Evolutionary conservation across 2,797 vertebrate species (phyloP).

Genomic region (Tadarida brasiliensis): DNA sequence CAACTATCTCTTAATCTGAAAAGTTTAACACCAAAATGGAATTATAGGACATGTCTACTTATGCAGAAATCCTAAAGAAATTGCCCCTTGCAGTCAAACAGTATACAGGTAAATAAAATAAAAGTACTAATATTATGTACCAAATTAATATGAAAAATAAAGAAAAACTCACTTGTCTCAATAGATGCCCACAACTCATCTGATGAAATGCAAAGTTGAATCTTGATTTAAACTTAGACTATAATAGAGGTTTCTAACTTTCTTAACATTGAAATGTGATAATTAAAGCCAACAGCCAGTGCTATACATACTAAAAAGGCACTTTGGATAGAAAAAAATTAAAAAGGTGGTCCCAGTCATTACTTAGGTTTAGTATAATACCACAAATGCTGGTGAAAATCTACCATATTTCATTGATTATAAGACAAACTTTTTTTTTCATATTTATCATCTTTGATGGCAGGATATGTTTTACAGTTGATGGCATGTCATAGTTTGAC

Average conservation of each 20-base stretch:
- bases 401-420: neutral
- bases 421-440: neutral
- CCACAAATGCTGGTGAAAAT: neutral
- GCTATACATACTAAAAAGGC: neutral
- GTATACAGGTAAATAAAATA: neutral
- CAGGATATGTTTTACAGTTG: neutral
- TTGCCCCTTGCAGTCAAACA: neutral
- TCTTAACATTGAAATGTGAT: neutral
- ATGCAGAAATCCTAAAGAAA: neutral
- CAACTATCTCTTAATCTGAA: neutral
- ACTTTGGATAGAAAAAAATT: neutral
- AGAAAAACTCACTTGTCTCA: neutral
- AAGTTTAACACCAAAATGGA: neutral
- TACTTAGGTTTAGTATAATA: neutral
- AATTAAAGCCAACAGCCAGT: neutral
- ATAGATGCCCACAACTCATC: neutral
- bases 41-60: neutral
- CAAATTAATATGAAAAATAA: neutral
- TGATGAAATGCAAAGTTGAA: neutral
- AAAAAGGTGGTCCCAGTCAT: neutral
- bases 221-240: slow-evolving; percentile 10
- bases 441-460: slow-evolving; percentile 9
- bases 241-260: neutral
- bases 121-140: neutral
- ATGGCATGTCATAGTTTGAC: neutral